Percentiles rank a stretch among this genome's conserved stretches.
Evolutionary conservation across 2,888 invertebrate species (phyloP).

Genomic region (Aphidoletes aphidimyza): DNA sequence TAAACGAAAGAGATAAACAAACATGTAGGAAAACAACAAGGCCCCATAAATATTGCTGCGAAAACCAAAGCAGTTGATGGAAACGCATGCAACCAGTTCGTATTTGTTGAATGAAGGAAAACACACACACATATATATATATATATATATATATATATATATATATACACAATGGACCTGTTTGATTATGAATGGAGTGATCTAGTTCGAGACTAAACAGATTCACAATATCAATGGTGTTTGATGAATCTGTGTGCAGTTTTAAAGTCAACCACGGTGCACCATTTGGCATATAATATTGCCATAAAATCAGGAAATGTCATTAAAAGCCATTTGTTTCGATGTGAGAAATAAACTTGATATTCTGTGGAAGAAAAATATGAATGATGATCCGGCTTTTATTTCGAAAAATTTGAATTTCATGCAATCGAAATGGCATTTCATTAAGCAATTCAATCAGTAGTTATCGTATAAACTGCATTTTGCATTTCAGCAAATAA

Average conservation of each 20-base stretch:
- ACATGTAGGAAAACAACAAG: too few relatives aligned
- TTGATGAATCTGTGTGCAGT: too few relatives aligned
- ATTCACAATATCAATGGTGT: too few relatives aligned
- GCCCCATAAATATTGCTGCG: too few relatives aligned
- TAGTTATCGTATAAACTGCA: neutral
- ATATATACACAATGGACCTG: neutral
- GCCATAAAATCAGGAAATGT: constrained; percentile 10
- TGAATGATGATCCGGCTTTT: neutral
- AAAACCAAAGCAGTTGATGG: too few relatives aligned
- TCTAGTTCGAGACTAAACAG: too few relatives aligned
- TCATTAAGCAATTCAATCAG: constrained; percentile 34
- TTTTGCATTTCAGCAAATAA: neutral
- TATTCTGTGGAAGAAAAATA: neutral
- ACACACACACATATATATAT: too few relatives aligned
- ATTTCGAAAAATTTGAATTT: neutral
- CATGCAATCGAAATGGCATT: constrained; percentile 18
- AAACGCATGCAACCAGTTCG: too few relatives aligned
- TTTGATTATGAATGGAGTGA: neutral
- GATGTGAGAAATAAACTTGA: constrained; percentile 15
- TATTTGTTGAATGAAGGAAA: too few relatives aligned
- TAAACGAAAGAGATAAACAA: too few relatives aligned
- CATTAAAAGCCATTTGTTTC: neutral
- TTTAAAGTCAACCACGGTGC: neutral
- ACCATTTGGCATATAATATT: neutral
- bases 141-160: too few relatives aligned